A percentile compares a stretch with the other conserved stretches of the same genome.
These are phyloP conservation scores for Haliaeetus leucogaster DNA, from an alignment of 2,113 vertebrate species.

Conservation along the genomic window DNA sequence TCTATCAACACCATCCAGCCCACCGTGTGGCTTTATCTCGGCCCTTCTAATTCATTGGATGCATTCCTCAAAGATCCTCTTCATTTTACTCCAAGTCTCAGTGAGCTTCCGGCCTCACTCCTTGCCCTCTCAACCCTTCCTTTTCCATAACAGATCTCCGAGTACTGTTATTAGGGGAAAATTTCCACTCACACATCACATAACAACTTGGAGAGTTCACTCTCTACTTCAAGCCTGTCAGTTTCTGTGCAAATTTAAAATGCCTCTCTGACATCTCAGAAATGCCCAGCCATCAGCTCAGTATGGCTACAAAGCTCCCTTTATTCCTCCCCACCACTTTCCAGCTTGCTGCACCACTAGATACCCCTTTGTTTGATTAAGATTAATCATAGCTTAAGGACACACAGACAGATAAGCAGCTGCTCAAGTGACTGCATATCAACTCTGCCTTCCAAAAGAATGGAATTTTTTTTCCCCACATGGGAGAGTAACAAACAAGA, in stretches of 20 bases:
- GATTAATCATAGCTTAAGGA: slow-evolving; percentile 35
- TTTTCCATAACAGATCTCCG: neutral
- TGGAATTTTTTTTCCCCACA: neutral
- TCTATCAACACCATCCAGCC: neutral
- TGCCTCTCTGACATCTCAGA: neutral
- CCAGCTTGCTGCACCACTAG: neutral
- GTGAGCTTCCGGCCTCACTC: neutral
- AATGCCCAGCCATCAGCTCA: neutral
- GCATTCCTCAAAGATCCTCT: neutral
- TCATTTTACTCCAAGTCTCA: neutral
- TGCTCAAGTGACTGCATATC: slow-evolving; percentile 15
- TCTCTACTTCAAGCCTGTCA: neutral
- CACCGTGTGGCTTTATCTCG: neutral
- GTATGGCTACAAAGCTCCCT: neutral
- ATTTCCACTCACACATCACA: neutral
- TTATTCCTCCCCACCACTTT: neutral
- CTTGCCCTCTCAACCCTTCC: neutral
- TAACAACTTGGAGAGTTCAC: neutral
- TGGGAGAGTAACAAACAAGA: slow-evolving; percentile 16
- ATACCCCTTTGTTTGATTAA: slow-evolving; percentile 24
- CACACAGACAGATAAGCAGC: slow-evolving; percentile 29
- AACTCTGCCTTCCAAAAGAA: slow-evolving; percentile 9
- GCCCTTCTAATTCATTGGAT: neutral
- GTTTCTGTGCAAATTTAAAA: neutral
- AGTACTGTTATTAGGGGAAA: neutral